These are phyloP conservation scores for Plebejus melissa DNA, from an alignment of 2,888 invertebrate genomes.

Conservation along the genomic window DNA sequence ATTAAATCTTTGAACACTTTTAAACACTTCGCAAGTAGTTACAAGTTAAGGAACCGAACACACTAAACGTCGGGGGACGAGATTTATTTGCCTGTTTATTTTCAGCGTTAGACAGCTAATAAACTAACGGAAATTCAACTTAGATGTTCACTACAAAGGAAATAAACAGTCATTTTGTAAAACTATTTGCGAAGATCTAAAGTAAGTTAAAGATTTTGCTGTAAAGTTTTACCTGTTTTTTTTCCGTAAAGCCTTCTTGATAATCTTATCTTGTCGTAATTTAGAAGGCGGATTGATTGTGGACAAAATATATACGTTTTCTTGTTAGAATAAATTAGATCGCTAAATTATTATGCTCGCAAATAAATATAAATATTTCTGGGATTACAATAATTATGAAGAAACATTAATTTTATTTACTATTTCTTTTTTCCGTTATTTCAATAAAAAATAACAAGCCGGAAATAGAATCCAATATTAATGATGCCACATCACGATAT, in stretches of 20 bases:
- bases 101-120: constrained; percentile 6
- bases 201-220: background rate
- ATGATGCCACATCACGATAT: constrained; percentile 3
- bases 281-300: too few relatives aligned
- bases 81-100: constrained; percentile 21
- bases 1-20: background rate
- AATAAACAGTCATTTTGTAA: background rate
- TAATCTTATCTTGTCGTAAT: background rate
- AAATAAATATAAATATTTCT: background rate
- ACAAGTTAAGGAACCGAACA: constrained; percentile 7
- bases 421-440: background rate
- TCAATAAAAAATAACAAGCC: constrained; percentile 17
- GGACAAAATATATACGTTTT: too few relatives aligned
- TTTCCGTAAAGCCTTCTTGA: background rate
- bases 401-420: background rate
- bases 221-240: background rate
- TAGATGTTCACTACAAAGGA: background rate
- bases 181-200: background rate
- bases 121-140: constrained; percentile 2
- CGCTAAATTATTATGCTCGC: too few relatives aligned
- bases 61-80: background rate
- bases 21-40: constrained; percentile 7
- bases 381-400: background rate
- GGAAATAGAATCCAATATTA: background rate
- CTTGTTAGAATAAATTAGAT: too few relatives aligned